A percentile compares a stretch with the other conserved stretches of the same genome.
Conservation (phyloP, 2,888 invertebrate genomes). For the Parnassius mnemosyne region DNA sequence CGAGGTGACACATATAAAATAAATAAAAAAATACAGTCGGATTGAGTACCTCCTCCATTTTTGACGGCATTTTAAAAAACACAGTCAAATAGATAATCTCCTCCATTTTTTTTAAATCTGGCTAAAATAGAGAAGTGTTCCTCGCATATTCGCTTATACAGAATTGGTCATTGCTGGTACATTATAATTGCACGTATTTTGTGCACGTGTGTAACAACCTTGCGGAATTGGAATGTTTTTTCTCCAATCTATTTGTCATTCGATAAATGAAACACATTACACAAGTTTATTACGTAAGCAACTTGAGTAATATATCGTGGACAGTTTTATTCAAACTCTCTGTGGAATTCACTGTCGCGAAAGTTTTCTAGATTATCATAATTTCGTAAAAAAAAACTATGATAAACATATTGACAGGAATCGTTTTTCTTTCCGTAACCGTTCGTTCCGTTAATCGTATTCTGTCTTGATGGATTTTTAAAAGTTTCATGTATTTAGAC, state of each 20-base stretch:
- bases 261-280: conserved; percentile 17
- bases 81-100: no score
- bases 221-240: conserved; percentile 15
- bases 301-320: conserved; percentile 20
- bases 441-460: no score
- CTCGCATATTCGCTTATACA: not conserved
- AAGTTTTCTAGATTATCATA: conserved; percentile 17
- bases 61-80: no score
- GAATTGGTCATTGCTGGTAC: not conserved
- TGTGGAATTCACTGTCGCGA: conserved; percentile 1
- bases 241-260: conserved; percentile 23
- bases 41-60: no score
- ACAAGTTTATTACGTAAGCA: conserved; percentile 11
- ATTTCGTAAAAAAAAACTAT: conserved; percentile 14
- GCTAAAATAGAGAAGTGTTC: no score
- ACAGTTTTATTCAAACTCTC: conserved; percentile 15
- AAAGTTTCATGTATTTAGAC: no score
- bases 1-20: no score
- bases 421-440: no score
- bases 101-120: no score
- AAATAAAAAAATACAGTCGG: no score
- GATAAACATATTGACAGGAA: no score
- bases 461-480: no score
- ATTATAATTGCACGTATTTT: not conserved
- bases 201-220: conserved; percentile 4